Percentiles rank a stretch among this genome's conserved stretches.
phyloP scores from a whole-genome alignment of 2,888 invertebrate genomes.

The Unio delphinus region DNA sequence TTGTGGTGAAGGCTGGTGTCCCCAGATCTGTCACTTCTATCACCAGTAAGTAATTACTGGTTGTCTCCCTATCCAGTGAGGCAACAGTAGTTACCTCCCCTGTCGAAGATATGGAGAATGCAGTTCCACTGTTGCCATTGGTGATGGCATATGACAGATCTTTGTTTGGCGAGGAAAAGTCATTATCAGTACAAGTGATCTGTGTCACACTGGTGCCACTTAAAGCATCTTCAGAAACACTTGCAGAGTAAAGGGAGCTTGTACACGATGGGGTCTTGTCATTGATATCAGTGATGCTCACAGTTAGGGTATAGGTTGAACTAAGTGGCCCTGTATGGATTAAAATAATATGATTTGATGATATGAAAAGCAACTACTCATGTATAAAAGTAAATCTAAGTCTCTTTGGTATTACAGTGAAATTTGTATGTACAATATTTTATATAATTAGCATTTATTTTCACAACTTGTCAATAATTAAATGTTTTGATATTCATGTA shows the following conservation, averaged over 20 bases:
- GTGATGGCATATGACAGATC: slow-evolving; percentile 33
- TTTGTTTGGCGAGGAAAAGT: slow-evolving; percentile 42
- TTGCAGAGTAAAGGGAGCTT: slow-evolving; percentile 28
- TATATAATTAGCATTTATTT: too few relatives aligned
- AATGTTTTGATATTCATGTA: too few relatives aligned
- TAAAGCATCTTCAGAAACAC: slow-evolving; percentile 42
- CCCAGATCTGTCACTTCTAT: slow-evolving; percentile 36
- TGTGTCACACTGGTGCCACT: slow-evolving; percentile 34
- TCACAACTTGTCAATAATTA: too few relatives aligned
- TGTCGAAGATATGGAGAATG: slow-evolving; percentile 23
- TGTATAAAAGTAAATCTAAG: too few relatives aligned
- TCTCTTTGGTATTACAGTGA: too few relatives aligned
- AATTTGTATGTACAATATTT: too few relatives aligned
- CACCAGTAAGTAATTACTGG: slow-evolving; percentile 27
- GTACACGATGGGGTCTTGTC: slow-evolving; percentile 58
- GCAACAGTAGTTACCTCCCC: slow-evolving; percentile 29
- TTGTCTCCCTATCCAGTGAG: slow-evolving; percentile 39
- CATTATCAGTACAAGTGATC: slow-evolving; percentile 45
- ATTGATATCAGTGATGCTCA: slow-evolving; percentile 51
- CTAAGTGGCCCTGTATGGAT: slow-evolving; percentile 18
- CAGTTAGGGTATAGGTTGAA: slow-evolving; percentile 35
- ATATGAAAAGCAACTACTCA: too few relatives aligned
- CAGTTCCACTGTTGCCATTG: slow-evolving; percentile 34
- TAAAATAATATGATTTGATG: neutral
- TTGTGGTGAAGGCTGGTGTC: slow-evolving; percentile 20